A percentile compares a stretch with the other conserved stretches of the same genome.
These are phyloP conservation scores for Phalacrocorax pelagicus DNA, from an alignment of 2,113 vertebrate genomes.

Conservation along the genomic window DNA sequence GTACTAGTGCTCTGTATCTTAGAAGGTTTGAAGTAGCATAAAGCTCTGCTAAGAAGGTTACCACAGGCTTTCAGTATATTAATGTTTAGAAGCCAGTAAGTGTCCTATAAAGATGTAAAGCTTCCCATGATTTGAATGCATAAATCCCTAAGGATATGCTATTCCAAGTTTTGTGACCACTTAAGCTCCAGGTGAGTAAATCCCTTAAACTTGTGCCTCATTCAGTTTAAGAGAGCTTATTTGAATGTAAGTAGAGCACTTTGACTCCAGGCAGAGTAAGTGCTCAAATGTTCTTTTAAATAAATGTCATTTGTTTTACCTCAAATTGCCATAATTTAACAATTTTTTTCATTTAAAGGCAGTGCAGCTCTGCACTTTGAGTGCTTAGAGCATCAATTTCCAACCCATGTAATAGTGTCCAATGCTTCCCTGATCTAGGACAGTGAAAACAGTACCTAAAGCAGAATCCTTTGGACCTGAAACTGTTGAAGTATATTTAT, in stretches of 20 bases:
- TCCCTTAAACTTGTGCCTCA: neutral
- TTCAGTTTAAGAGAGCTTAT: neutral
- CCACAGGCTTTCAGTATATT: neutral
- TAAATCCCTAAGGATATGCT: neutral
- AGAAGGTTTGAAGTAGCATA: neutral
- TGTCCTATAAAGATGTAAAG: neutral
- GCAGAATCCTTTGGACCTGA: neutral
- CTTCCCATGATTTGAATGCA: neutral
- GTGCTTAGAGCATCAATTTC: neutral
- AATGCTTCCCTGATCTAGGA: neutral
- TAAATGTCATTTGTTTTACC: neutral
- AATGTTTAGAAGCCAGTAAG: neutral
- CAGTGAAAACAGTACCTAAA: neutral
- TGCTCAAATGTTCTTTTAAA: slow-evolving; percentile 2
- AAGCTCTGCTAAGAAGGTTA: neutral
- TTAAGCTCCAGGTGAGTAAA: neutral
- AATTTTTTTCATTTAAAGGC: neutral
- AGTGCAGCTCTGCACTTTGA: neutral
- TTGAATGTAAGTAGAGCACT: neutral
- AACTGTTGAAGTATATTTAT: neutral
- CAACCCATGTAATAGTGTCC: neutral
- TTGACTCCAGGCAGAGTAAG: neutral
- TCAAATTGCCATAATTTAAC: neutral
- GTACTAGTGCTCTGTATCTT: neutral
- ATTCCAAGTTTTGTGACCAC: neutral